Conservation (phyloP, 2,888 invertebrate species). For the Lottia gigantea region DNA sequence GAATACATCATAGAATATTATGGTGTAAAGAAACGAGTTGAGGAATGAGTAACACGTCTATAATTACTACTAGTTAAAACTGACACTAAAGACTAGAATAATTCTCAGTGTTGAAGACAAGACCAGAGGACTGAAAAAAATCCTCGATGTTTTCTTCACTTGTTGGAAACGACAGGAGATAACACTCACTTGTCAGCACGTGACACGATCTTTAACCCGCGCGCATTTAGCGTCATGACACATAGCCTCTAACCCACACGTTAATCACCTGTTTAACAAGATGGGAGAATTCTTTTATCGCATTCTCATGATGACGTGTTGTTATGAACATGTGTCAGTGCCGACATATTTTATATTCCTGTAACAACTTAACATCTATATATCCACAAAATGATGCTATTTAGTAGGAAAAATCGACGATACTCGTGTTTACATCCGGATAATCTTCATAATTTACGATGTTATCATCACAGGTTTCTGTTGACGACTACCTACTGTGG, state of each 20-base stretch:
- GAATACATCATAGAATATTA: neutral
- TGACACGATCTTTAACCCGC: constrained; percentile 11
- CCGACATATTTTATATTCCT: constrained; percentile 6
- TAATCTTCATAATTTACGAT: too few species aligned
- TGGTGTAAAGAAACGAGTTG: neutral
- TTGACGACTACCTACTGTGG: too few species aligned
- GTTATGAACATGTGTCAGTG: constrained; percentile 7
- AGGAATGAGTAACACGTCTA: neutral
- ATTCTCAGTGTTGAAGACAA: constrained; percentile 1
- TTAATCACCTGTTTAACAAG: constrained; percentile 6
- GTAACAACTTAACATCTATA: too few species aligned
- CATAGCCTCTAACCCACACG: constrained; percentile 4
- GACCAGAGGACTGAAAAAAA: neutral
- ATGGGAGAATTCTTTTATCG: constrained; percentile 11
- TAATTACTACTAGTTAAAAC: neutral
- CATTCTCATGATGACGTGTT: constrained; percentile 6
- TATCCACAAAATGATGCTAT: too few species aligned
- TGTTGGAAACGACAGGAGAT: constrained; percentile 10
- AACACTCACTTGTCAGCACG: constrained; percentile 9
- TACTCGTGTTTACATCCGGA: too few species aligned
- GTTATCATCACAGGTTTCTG: too few species aligned
- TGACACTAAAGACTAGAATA: neutral
- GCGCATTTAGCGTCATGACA: constrained; percentile 7
- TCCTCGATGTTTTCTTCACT: neutral
- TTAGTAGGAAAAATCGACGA: too few species aligned